Base-by-base conservation (phyloP, 2,113 vertebrate genomes). In the Mastomys natalensis region DNA sequence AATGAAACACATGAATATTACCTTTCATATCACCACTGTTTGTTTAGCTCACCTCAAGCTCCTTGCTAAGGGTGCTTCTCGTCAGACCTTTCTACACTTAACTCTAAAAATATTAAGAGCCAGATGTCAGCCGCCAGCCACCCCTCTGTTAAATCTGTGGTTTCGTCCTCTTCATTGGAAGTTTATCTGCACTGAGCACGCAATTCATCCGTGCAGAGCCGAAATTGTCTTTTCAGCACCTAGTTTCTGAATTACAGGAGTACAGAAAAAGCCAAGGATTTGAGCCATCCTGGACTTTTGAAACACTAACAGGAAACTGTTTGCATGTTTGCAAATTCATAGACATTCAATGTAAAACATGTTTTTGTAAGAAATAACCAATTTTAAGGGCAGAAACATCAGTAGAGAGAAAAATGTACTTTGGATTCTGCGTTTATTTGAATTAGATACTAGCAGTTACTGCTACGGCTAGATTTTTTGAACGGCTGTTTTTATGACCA, bases 81-180 rank as follows among this genome's bases (percentile, higher is more conserved):
- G 51, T 81, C 90, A 60, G n/a, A 10, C 10, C 64, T 91, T 96
- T 80, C 70, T 90, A 89, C 81, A 94, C 81, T 78, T 94, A 70
- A 34, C 40, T 96, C 55, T 84, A 34, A 74, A 94, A 89, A 58
- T 76, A 66, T 58, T 26, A 45, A 58, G 51, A 96, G 19, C n/a
- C 78, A 73, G 43, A 7, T 92, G 34, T 24, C 24, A 72, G 9
- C 40, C n/a, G n/a, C n/a, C 90, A 53, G 48, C 9, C 2, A 74
- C 8, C 10, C 45, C 31, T 90, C 96, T 43, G 24, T 43, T 88
- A 88, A 17, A n/a, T 60, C 60, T 94, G 0, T 80, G 26, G 22
- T 51, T 93, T 96, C 96, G 77, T 73, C 90, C 89, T 51, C 72
- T 85, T 88, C 58, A 7, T 86, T 92, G 91, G 64, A 94, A 81